Base-by-base conservation (phyloP, 1,140 invertebrate genomes). In the Orchestia grillus region DNA sequence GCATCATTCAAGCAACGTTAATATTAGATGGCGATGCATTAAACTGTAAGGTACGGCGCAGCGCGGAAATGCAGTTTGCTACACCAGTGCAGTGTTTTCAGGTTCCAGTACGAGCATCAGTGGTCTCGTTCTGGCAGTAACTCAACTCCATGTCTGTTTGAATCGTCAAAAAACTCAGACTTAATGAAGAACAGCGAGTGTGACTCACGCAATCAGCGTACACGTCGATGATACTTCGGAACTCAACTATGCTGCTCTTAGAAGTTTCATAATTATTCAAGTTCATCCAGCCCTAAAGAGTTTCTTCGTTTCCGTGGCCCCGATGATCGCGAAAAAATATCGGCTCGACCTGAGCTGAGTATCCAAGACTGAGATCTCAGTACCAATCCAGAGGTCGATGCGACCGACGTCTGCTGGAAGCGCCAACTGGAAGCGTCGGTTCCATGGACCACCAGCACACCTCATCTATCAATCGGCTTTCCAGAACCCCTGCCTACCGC, bases 391-490 rank as follows among this genome's bases (percentile, higher is more conserved):
- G 62, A 77, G 62, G 11, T 77, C 62, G 62, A 77, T 77, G 62
- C 62, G 62, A 77, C 62, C 11, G 62, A 3, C 62, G 11, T 8
- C 15, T 77, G 62, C n/a, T 90, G 88, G 88, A 90, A 41, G 88
- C 88, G 43, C 15, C 88, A 44, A 90, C 88, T 90, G 88, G 88
- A 90, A 90, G 88, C 88, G 8, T n/a, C n/a, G 8, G 88, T 90
- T 90, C 88, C 88, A 90, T 42, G 88, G 92, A 94, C 92, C 92
- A 94, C 92, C 92, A 94, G 92, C 92, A n/a, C 92, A 94, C 44
- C 92, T 94, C 92, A 94, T 94, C 92, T 94, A 94, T 94, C 92
- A 94, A 45, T 94, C 92, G 92, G 36, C 92, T 44, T 45, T 44
- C 36, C 92, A 94, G 92, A 44, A 47, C 92, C 92, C 92, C 92